Base-by-base conservation (phyloP, 2,113 vertebrate species). In the Morone chrysops region DNA sequence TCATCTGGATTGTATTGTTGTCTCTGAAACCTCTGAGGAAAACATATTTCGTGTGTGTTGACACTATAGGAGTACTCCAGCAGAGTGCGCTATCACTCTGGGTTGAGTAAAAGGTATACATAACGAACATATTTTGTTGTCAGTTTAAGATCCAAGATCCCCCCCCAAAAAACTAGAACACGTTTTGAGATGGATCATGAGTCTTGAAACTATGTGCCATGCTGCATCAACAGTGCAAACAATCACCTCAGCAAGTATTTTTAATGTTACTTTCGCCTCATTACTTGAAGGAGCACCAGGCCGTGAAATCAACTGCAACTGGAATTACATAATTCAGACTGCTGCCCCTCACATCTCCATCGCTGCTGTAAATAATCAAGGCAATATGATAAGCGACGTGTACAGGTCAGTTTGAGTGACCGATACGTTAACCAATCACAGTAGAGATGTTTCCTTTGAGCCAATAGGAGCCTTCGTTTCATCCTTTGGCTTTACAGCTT, bases 381-480 rank as follows among this genome's bases (percentile, higher is more conserved):
- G 13, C 2, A 31, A n/a, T 47, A 31, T 36, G n/a, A 18, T 20
- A 43, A 73, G n/a, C 20, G 17, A 90, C 61, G 79, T 75, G 73
- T 72, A 45, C 74, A 40, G 43, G 70, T 72, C 38, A 40, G 20
- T 60, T 75, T 89, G 89, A 94, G 31, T 87, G 82, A 47, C 91
- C 11, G 6, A 17, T 3, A 43, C 36, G 7, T 1, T 18, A 62
- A 3, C 89, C 82, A 88, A 74, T 89, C 16, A 75, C 13, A 76
- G 11, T 31, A 4, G 22, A 31, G 11, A 56, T 6, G 1, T 53
- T 80, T 67, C 47, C 18, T 38, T 8, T 63, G 8, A 78, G 41
- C 88, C 87, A 94, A 92, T 92, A 12, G 31, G 6, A 89, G 22
- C 12, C 9, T 54, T 78, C 18, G 65, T 93, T 83, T 70, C 72